phyloP scores from a whole-genome alignment of 2,113 vertebrate species.

The Toxostoma redivivum region DNA sequence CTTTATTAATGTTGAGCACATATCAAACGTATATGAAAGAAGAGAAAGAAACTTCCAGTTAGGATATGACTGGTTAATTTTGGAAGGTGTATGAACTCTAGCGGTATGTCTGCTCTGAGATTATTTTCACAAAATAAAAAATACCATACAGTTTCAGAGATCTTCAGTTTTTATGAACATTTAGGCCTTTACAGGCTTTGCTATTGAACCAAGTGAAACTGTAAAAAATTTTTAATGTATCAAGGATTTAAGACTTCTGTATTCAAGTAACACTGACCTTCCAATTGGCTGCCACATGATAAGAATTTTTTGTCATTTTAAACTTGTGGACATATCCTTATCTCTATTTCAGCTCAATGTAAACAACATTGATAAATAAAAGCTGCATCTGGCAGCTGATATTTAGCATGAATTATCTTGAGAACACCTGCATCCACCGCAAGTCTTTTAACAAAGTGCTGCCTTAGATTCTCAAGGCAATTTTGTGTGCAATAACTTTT shows the following conservation, averaged over 20 bases:
- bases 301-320: not conserved
- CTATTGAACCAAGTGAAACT: not conserved
- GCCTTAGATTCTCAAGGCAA: not conserved
- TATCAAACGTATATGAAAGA: not conserved
- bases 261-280: not conserved
- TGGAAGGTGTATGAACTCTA: not conserved
- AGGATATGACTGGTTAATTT: not conserved
- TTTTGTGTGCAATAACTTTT: accelerated
- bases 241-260: not conserved
- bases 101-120: not conserved
- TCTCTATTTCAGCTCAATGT: not conserved
- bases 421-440: not conserved
- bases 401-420: not conserved
- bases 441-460: not conserved
- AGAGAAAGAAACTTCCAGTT: not conserved
- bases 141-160: not conserved
- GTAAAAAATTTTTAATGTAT: not conserved
- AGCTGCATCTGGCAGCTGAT: not conserved
- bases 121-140: not conserved
- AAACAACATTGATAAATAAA: not conserved
- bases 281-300: not conserved
- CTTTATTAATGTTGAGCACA: not conserved
- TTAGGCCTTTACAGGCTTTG: not conserved
- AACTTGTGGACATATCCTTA: not conserved
- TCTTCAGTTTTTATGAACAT: not conserved